Evolutionary conservation across 2,888 invertebrate genomes (phyloP), one percentile per base, ranked within the genome.

Genomic region (Netelia virgata): DNA sequence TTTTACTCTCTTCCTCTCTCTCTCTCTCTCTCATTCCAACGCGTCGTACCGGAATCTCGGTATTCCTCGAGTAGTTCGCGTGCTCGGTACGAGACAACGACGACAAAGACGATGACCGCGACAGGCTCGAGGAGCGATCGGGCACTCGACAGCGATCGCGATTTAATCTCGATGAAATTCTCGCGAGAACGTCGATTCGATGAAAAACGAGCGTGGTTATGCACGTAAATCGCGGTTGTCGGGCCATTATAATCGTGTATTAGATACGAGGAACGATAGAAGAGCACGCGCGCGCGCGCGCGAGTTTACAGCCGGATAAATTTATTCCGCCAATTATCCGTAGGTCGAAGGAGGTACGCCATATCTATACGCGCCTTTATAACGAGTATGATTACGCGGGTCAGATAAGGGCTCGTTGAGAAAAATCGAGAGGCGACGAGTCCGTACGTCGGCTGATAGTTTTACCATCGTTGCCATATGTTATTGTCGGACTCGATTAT

Each of bases 291-390:
- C 41, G 41, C 41, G 23, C 23, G 23, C 23, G 23, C 23, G 1
- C 23, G n/a, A n/a, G 23, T 43, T 16, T 57, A 73, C 41, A 69
- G 41, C 70, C 53, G 70, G 70, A 83, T 75, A 83, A 82, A 86
- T 86, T 85, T 86, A 86, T 87, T 78, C 86, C 82, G 80, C 85
- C 86, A 87, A 87, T 87, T 87, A 87, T 87, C 28, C 86, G 82
- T 81, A 80, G 83, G 79, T 83, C 75, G 79, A 80, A 76, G 75
- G 79, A 11, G 47, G 28, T 28, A 28, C 0, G 5, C 28, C 28
- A 28, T 28, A 28, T 28, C 28, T 28, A 28, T 28, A 28, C 28
- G 28, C 80, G 75, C 76, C 59, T 66, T 80, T 66, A 61, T 80
- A 80, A 83, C 80, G 80, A 83, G 83, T 80, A 75, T 83, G 83